A percentile compares a stretch with the other conserved stretches of the same genome.
phyloP scores from a whole-genome alignment of 2,888 invertebrate species.

The Morpho helenor region DNA sequence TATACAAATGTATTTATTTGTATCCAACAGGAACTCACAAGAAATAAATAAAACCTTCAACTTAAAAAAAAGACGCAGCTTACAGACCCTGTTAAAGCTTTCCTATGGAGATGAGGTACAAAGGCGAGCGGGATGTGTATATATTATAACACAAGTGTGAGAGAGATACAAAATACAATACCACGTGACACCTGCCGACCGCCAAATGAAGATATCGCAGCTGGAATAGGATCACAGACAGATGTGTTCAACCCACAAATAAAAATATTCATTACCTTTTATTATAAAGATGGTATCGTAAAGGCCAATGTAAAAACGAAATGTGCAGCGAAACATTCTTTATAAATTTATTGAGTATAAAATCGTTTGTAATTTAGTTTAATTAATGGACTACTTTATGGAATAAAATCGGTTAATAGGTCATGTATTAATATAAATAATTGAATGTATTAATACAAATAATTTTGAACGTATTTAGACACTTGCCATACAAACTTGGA shows the following conservation, averaged over 20 bases:
- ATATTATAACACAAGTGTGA: constrained; percentile 32
- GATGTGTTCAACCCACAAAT: constrained; percentile 43
- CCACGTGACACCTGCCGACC: constrained; percentile 77
- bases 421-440: no score
- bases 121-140: constrained; percentile 48
- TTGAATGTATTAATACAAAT: no score
- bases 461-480: no score
- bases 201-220: constrained; percentile 79
- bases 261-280: constrained; percentile 19
- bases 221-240: constrained; percentile 62
- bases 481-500: no score
- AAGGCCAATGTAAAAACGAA: not conserved
- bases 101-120: constrained; percentile 54
- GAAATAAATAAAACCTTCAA: constrained; percentile 69
- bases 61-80: constrained; percentile 41
- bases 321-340: no score
- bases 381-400: no score
- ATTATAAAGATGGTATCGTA: constrained; percentile 13
- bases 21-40: constrained; percentile 56
- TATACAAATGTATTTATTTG: constrained; percentile 51
- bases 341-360: no score
- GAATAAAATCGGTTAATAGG: no score
- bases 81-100: constrained; percentile 56
- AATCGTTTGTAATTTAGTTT: no score
- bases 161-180: constrained; percentile 37